Evolutionary conservation across 1,140 invertebrate genomes (phyloP).

Genomic region (Diorhabda carinulata): DNA sequence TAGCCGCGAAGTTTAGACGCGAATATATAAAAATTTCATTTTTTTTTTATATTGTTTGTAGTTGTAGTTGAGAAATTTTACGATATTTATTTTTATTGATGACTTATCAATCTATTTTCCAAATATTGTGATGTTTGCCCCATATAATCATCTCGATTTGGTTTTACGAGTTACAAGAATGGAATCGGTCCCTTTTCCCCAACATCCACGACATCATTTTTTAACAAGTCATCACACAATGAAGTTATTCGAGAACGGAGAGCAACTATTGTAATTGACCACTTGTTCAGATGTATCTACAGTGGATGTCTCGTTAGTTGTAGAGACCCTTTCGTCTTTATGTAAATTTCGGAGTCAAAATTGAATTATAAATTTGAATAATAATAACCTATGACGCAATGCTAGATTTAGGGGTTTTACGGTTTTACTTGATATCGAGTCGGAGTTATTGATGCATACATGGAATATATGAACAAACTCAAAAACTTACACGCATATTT

Average conservation of each 20-base stretch:
- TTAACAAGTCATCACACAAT: constrained; percentile 8
- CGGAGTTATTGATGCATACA: background rate
- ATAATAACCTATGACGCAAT: constrained; percentile 44
- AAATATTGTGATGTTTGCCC: too few species aligned
- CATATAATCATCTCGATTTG: too few species aligned
- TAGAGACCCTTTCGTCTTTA: constrained; percentile 40
- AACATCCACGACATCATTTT: background rate
- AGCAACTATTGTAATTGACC: constrained; percentile 28
- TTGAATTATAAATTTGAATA: constrained; percentile 48
- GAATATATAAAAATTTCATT: too few species aligned
- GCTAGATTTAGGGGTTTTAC: constrained; percentile 5
- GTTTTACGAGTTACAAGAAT: too few species aligned
- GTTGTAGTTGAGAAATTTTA: too few species aligned
- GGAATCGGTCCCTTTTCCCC: background rate
- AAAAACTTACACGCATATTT: too few species aligned
- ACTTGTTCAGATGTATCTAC: constrained; percentile 29
- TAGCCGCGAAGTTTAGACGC: too few species aligned
- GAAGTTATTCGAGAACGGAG: constrained; percentile 14
- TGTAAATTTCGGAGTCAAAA: constrained; percentile 45
- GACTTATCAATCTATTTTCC: too few species aligned
- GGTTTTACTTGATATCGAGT: constrained; percentile 6
- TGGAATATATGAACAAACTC: too few species aligned
- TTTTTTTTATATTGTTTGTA: too few species aligned
- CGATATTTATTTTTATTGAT: too few species aligned
- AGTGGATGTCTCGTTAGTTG: constrained; percentile 17